Percentiles rank a stretch among this genome's conserved stretches.
Evolutionary conservation across 2,113 vertebrate species (phyloP).

Genomic region (Turdus rufiventris): DNA sequence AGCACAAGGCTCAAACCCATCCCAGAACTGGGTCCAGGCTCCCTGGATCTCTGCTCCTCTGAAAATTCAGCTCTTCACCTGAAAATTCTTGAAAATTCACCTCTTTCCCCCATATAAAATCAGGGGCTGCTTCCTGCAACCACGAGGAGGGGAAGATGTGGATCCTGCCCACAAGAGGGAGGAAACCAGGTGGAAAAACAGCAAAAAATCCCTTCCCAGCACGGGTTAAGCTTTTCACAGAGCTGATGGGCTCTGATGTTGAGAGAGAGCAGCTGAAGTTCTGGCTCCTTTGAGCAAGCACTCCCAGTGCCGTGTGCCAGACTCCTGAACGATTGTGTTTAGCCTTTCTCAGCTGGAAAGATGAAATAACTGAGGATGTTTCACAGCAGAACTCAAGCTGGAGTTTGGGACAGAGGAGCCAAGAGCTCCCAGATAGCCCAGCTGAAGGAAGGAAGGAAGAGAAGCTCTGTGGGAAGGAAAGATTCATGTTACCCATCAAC

Average conservation of each 20-base stretch:
- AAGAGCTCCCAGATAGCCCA: constrained; percentile 16
- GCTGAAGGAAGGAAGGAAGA: neutral
- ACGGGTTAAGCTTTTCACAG: neutral
- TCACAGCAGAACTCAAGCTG: neutral
- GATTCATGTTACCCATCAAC: neutral
- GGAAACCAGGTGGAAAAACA: neutral
- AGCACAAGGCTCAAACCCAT: neutral
- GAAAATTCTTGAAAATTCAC: neutral
- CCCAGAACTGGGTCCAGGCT: neutral
- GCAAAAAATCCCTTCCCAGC: neutral
- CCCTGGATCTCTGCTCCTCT: neutral
- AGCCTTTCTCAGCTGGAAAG: constrained; percentile 24
- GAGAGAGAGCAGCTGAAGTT: constrained; percentile 26
- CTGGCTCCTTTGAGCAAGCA: constrained; percentile 28
- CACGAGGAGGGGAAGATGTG: neutral
- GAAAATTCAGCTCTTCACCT: neutral
- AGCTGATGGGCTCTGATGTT: neutral
- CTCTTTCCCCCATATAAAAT: neutral
- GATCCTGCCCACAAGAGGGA: neutral
- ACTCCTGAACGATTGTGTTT: neutral
- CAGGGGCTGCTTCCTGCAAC: neutral
- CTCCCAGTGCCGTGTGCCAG: neutral
- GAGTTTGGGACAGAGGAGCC: neutral
- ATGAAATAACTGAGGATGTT: neutral
- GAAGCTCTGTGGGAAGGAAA: neutral